Evolutionary conservation across 2,888 invertebrate species (phyloP).

Genomic region (Drosophila melanocephala): DNA sequence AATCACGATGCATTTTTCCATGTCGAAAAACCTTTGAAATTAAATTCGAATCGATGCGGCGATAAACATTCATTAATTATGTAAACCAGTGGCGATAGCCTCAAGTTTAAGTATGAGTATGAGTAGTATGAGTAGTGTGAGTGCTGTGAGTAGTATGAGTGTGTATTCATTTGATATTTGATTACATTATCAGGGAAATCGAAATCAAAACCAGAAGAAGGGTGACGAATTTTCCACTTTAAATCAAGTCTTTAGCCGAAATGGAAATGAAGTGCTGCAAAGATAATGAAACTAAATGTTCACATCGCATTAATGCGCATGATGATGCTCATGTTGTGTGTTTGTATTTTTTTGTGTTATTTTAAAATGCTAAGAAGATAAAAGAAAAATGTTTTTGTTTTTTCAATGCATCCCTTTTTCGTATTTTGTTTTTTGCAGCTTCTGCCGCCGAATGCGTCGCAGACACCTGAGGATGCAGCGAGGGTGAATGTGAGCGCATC

Average conservation of each 20-base stretch:
- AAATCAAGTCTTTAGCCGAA: constrained; percentile 24
- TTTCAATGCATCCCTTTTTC: constrained; percentile 7
- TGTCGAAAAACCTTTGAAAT: constrained; percentile 48
- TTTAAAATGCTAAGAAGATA: constrained; percentile 1
- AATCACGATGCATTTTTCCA: constrained; percentile 43
- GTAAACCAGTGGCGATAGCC: constrained; percentile 63
- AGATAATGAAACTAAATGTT: constrained; percentile 35
- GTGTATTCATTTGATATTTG: constrained; percentile 10
- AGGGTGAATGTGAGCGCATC: constrained; percentile 67
- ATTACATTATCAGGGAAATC: constrained; percentile 24
- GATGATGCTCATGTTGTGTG: neutral
- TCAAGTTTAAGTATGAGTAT: neutral
- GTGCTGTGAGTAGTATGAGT: neutral
- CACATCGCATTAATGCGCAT: neutral
- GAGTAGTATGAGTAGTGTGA: constrained; percentile 1
- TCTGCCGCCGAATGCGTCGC: constrained; percentile 72
- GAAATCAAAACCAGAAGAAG: neutral
- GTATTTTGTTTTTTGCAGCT: constrained; percentile 63
- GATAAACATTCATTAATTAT: constrained; percentile 80
- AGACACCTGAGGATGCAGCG: constrained; percentile 71
- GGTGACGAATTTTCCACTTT: constrained; percentile 65
- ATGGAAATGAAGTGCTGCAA: constrained; percentile 31
- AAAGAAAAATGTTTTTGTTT: neutral
- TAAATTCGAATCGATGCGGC: constrained; percentile 55
- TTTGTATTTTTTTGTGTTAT: neutral